phyloP scores from a whole-genome alignment of 64 coral and sea anemone species.

The Montipora cactus region DNA sequence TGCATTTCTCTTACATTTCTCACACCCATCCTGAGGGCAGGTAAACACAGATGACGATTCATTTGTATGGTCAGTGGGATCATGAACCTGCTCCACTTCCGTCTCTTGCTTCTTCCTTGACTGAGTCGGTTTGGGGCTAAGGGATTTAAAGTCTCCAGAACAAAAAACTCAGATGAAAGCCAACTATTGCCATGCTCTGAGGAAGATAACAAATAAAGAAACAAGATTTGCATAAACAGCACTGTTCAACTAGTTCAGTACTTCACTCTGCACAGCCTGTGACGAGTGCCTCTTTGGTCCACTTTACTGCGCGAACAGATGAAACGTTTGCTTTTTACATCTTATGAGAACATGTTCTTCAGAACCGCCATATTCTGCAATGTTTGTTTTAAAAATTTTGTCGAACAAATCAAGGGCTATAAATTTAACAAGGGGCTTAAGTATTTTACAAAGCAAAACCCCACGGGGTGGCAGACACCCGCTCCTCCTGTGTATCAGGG shows the following conservation, averaged over 20 bases:
- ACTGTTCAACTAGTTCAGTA: neutral
- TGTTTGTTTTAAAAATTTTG: neutral
- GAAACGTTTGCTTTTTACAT: conserved; percentile 19
- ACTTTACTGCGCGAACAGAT: neutral
- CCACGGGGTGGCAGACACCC: too few species aligned
- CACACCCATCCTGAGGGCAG: conserved; percentile 63
- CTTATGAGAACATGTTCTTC: too few species aligned
- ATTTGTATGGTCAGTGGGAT: too few species aligned
- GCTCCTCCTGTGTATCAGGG: too few species aligned
- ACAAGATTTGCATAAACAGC: neutral
- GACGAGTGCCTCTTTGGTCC: neutral
- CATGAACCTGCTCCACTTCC: neutral
- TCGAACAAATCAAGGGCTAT: neutral
- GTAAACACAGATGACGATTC: neutral
- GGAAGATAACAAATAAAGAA: conserved; percentile 1
- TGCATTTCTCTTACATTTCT: neutral
- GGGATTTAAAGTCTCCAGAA: conserved; percentile 37
- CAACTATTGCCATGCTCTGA: conserved; percentile 6
- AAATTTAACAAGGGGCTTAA: neutral
- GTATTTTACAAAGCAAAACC: neutral
- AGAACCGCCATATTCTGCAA: too few species aligned
- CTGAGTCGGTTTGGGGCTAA: neutral
- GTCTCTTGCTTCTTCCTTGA: neutral
- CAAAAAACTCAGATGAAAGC: conserved; percentile 25
- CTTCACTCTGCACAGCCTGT: neutral